Evolutionary conservation across 2,888 invertebrate species (phyloP), one percentile per base, ranked within the genome.

Genomic region (Drosophila meridionalis): DNA sequence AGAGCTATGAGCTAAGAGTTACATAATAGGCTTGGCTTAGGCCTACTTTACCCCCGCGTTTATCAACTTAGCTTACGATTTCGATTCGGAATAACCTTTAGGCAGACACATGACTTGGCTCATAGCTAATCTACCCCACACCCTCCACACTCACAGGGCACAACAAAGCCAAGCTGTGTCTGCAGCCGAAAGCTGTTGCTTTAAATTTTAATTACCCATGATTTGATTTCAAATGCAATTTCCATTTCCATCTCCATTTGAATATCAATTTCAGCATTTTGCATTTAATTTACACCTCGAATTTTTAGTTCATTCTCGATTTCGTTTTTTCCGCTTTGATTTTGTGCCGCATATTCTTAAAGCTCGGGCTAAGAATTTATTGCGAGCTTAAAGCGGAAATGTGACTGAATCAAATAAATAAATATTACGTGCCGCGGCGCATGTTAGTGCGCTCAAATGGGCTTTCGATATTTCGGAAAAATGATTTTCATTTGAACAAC

Each of bases 391-490:
- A 20, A 52, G 34, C 20, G n/a, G 7, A 52, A 34, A 52, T 55
- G 40, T 40, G 28, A 2, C 4, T 14, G 34, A 34, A 52, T 52
- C 1, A 34, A 34, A 34, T 7, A 43, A 43, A 30, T 43, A 58
- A 45, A 36, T 58, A 12, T 45, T 58, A 45, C 58, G 58, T 58
- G 59, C 36, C 59, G 28, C 45, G 47, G 59, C 47, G 43, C 34
- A 48, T 59, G 59, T 36, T 59, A 47, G 47, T n/a, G 47, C 34
- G 34, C 38, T 42, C 28, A 50, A 28, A 34, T 58, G 58, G 58
- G 42, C 11, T 42, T 42, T 56, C 11, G n/a, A 8, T 36, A 38
- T 45, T 43, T 32, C 50, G 34, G 34, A 8, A 26, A 14, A 34
- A 34, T 28, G 26, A 32, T 45, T 34, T 34, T 34, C 34, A 45